These are phyloP conservation scores for Esox lucius DNA, from an alignment of 2,797 vertebrate genomes.

Conservation along the genomic window DNA sequence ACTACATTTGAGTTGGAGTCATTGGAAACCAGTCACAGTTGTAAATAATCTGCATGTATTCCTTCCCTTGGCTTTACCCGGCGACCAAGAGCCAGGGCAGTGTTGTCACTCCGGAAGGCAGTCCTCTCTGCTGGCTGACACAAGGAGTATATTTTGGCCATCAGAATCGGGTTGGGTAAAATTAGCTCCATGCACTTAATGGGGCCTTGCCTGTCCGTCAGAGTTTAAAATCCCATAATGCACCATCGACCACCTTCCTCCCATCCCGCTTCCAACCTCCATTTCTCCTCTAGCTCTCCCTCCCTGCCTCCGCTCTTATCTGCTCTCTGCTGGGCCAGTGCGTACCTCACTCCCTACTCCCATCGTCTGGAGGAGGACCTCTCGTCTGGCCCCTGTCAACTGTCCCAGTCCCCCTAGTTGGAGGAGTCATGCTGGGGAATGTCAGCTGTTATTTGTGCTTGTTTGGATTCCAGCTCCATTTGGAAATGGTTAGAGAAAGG, in stretches of 20 bases:
- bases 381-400: neutral
- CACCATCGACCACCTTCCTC: conserved; percentile 18
- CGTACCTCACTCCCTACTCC: neutral
- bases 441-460: neutral
- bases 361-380: conserved; percentile 2
- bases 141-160: conserved; percentile 30
- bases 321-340: conserved; percentile 4
- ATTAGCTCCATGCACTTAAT: conserved; percentile 20
- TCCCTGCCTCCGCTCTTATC: conserved; percentile 13
- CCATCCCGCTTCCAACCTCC: neutral
- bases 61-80: conserved; percentile 1
- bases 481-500: neutral
- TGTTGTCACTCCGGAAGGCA: neutral
- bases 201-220: conserved; percentile 21
- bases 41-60: neutral
- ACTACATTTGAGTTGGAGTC: neutral
- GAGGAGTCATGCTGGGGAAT: neutral
- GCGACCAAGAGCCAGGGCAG: neutral
- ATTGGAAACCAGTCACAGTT: neutral
- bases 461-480: conserved; percentile 6
- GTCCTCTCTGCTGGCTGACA: conserved; percentile 10
- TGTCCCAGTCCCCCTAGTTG: neutral
- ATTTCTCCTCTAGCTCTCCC: neutral
- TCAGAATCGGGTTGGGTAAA: conserved; percentile 14
- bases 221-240: conserved; percentile 28